phyloP scores from a whole-genome alignment of 1,140 invertebrate species.

The Solenopsis invicta region DNA sequence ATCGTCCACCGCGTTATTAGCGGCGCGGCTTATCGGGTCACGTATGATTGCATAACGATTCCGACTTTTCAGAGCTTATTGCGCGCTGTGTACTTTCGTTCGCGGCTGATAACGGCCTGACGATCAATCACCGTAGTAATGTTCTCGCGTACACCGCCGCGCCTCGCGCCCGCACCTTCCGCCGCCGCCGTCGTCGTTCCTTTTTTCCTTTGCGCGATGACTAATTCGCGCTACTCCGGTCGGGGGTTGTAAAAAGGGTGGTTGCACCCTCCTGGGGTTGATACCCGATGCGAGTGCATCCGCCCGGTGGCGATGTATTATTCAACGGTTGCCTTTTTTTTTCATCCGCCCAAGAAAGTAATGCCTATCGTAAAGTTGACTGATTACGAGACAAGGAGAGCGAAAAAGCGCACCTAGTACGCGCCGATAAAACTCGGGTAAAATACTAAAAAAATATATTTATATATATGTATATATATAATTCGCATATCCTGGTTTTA shows the following conservation, averaged over 20 bases:
- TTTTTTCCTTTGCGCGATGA: slow-evolving; percentile 46
- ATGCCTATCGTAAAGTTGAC: slow-evolving; percentile 68
- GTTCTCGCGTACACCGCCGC: slow-evolving; percentile 62
- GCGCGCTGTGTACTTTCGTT: slow-evolving; percentile 6
- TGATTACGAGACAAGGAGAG: slow-evolving; percentile 47
- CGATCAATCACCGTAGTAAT: slow-evolving; percentile 60
- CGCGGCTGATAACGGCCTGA: slow-evolving; percentile 54
- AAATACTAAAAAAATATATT: slow-evolving; percentile 20
- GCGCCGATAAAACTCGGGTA: slow-evolving; percentile 48
- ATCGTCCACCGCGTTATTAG: slow-evolving; percentile 67
- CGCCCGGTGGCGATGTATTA: slow-evolving; percentile 69
- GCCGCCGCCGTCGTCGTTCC: neutral
- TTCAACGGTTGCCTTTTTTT: slow-evolving; percentile 63
- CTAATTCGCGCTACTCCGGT: slow-evolving; percentile 67
- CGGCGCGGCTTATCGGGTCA: slow-evolving; percentile 52
- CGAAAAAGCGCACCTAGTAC: slow-evolving; percentile 1
- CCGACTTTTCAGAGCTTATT: neutral
- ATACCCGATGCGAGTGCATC: slow-evolving; percentile 65
- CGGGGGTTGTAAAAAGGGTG: slow-evolving; percentile 57
- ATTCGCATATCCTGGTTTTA: slow-evolving; percentile 15
- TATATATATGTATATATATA: neutral
- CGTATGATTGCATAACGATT: slow-evolving; percentile 53
- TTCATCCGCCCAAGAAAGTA: slow-evolving; percentile 46
- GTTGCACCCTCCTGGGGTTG: slow-evolving; percentile 61
- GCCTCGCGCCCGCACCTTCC: too few relatives aligned